A percentile compares a stretch with the other conserved stretches of the same genome.
Evolutionary conservation across 2,888 invertebrate species (phyloP).

Genomic region (Teleogryllus oceanicus): DNA sequence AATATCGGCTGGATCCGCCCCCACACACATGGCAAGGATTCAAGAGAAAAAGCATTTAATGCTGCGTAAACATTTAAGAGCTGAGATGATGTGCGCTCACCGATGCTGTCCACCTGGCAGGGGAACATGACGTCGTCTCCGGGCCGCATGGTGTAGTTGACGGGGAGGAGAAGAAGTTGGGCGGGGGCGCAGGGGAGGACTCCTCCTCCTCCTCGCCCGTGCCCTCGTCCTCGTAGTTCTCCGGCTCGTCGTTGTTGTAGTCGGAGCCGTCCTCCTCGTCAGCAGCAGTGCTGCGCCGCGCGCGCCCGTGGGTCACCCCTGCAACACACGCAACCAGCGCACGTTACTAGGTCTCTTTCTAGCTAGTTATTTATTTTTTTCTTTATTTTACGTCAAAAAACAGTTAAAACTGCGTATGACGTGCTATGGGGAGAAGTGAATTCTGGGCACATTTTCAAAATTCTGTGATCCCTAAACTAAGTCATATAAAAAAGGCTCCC

Average conservation of each 20-base stretch:
- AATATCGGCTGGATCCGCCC: too few species aligned
- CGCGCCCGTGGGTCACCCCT: neutral
- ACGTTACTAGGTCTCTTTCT: too few species aligned
- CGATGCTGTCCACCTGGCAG: neutral
- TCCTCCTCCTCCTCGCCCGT: neutral
- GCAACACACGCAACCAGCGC: neutral
- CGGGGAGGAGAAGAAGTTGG: neutral
- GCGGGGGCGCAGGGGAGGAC: neutral
- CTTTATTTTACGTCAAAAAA: too few species aligned
- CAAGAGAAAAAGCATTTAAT: too few species aligned
- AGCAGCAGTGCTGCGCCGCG: neutral
- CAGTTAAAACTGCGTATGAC: too few species aligned
- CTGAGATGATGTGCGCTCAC: neutral
- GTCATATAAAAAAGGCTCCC: too few species aligned
- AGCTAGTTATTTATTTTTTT: too few species aligned
- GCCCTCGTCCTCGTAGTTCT: neutral
- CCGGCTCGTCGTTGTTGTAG: slow-evolving; percentile 10
- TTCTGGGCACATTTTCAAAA: too few species aligned
- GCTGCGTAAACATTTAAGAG: too few species aligned
- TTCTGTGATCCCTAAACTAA: too few species aligned
- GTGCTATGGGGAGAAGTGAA: too few species aligned
- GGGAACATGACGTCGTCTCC: neutral
- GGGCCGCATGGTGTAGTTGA: neutral
- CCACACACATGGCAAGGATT: too few species aligned
- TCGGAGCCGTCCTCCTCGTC: neutral